Percentiles rank a stretch among this genome's conserved stretches.
These are phyloP conservation scores for Biston betularia DNA, from an alignment of 2,888 invertebrate species.

Conservation along the genomic window DNA sequence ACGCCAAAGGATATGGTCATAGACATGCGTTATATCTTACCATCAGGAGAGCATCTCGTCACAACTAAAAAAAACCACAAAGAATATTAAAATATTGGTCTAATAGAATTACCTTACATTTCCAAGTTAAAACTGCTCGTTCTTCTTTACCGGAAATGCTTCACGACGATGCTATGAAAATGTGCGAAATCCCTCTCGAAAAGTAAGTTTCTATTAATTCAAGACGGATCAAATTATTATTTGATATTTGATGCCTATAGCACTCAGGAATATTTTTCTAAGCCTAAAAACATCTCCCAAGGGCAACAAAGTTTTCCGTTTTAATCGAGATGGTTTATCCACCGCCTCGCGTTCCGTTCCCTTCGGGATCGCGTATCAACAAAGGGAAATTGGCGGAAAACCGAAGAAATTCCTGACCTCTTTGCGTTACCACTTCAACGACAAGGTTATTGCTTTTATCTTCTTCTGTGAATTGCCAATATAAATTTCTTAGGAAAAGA, in stretches of 20 bases:
- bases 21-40: too few species aligned
- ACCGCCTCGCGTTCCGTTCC: background rate
- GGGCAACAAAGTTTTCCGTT: slow-evolving; percentile 8
- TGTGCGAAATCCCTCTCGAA: too few species aligned
- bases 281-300: background rate
- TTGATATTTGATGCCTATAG: background rate
- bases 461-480: slow-evolving; percentile 18
- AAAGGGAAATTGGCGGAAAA: slow-evolving; percentile 23
- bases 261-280: background rate
- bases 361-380: slow-evolving; percentile 17
- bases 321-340: slow-evolving; percentile 10
- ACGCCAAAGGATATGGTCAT: too few species aligned
- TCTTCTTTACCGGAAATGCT: too few species aligned
- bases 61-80: too few species aligned
- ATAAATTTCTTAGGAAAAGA: slow-evolving; percentile 5
- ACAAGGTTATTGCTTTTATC: slow-evolving; percentile 27
- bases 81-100: too few species aligned
- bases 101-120: too few species aligned
- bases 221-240: background rate
- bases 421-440: slow-evolving; percentile 12
- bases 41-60: too few species aligned
- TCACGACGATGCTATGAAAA: too few species aligned
- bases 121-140: too few species aligned
- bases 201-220: background rate
- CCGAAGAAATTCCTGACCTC: slow-evolving; percentile 24